Percentiles rank a stretch among this genome's conserved stretches.
Conservation (phyloP, 2,888 invertebrate species). For the Campoletis raptor region DNA sequence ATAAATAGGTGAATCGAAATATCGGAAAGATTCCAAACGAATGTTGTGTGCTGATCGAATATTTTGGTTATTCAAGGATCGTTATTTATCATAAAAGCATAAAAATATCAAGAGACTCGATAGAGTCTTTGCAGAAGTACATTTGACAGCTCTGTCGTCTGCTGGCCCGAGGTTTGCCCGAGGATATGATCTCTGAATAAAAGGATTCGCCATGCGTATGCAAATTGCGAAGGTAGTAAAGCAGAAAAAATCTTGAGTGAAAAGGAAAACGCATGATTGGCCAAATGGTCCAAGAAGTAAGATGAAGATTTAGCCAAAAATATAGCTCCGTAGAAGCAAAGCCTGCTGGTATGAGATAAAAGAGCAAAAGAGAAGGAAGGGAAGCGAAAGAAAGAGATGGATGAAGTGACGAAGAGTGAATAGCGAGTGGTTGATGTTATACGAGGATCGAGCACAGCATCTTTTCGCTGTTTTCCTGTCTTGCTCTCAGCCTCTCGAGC, state of each 20-base stretch:
- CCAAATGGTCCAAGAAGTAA: not conserved
- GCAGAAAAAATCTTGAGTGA: not conserved
- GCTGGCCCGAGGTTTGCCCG: too few species aligned
- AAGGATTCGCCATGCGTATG: not conserved
- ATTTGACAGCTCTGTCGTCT: too few species aligned
- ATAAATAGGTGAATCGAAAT: not conserved
- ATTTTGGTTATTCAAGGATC: not conserved
- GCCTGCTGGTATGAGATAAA: not conserved
- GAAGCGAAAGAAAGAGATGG: not conserved
- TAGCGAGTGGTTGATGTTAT: not conserved
- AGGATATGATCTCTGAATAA: too few species aligned
- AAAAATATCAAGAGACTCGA: too few species aligned
- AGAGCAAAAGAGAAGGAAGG: not conserved
- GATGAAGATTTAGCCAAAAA: not conserved
- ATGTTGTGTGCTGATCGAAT: not conserved
- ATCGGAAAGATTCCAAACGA: not conserved
- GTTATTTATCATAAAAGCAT: too few species aligned
- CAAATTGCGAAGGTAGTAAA: not conserved
- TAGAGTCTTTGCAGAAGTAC: too few species aligned
- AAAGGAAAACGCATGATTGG: not conserved
- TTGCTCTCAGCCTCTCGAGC: not conserved
- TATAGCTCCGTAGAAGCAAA: not conserved
- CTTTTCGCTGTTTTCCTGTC: not conserved
- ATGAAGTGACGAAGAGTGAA: conserved; percentile 2
- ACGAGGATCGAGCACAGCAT: not conserved